These are phyloP conservation scores for Calameuta pallipes DNA, from an alignment of 2,888 invertebrate genomes.

Conservation along the genomic window DNA sequence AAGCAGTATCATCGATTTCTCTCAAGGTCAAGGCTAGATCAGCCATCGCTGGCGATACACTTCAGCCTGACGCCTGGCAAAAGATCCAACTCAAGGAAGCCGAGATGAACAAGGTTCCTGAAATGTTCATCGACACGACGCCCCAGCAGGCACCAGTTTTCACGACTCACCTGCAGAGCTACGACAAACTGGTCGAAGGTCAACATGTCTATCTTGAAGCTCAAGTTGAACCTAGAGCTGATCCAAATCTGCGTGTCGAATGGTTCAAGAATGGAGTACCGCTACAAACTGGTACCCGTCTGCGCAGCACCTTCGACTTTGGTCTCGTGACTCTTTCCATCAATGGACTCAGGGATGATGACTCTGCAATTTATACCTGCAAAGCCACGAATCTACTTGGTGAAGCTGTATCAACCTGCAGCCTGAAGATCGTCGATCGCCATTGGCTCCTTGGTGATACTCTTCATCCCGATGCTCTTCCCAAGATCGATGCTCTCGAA, in stretches of 20 bases:
- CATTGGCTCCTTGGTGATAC: conserved; percentile 90
- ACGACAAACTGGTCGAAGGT: conserved; percentile 85
- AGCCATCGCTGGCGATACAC: conserved; percentile 83
- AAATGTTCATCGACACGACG: conserved; percentile 86
- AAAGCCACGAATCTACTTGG: conserved; percentile 93
- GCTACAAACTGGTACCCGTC: conserved; percentile 86
- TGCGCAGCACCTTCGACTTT: conserved; percentile 96
- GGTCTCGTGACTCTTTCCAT: conserved; percentile 94
- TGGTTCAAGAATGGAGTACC: conserved; percentile 94
- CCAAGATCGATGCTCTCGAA: conserved; percentile 87
- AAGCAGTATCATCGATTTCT: conserved; percentile 91
- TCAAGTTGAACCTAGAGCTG: conserved; percentile 90
- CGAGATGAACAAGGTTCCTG: conserved; percentile 89
- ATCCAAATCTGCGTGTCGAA: conserved; percentile 87
- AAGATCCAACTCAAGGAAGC: conserved; percentile 92
- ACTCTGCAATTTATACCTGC: conserved; percentile 96
- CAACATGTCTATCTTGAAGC: conserved; percentile 89
- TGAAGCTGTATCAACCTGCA: conserved; percentile 93
- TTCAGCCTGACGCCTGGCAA: conserved; percentile 93
- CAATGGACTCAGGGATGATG: conserved; percentile 86
- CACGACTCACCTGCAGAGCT: conserved; percentile 88
- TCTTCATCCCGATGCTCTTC: conserved; percentile 89
- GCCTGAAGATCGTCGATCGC: conserved; percentile 88
- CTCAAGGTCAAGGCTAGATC: conserved; percentile 88
- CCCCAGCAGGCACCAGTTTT: conserved; percentile 96